Evolutionary conservation across 92 coral and sea anemone species (phyloP).

Genomic region (Parazoanthus swiftii): DNA sequence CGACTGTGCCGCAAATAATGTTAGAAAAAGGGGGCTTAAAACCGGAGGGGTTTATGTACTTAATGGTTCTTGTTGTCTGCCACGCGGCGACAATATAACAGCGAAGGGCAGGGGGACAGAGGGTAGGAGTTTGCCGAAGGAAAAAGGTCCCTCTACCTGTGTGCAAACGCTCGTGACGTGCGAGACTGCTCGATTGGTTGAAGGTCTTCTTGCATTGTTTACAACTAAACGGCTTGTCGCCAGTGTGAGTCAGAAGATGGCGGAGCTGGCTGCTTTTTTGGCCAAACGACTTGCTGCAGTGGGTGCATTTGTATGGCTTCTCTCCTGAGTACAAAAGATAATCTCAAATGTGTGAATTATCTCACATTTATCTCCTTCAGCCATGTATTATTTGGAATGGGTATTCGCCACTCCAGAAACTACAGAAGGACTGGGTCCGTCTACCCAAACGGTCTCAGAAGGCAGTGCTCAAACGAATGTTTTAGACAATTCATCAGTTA

Average conservation of each 20-base stretch:
- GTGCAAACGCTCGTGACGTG: constrained; percentile 7
- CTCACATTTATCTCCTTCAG: too few relatives aligned
- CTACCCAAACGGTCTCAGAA: too few relatives aligned
- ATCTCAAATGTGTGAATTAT: too few relatives aligned
- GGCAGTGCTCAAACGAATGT: too few relatives aligned
- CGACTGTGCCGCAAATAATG: background rate
- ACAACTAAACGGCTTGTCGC: constrained; percentile 15
- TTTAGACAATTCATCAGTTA: too few relatives aligned
- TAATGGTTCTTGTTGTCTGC: too few relatives aligned
- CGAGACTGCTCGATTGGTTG: constrained; percentile 36
- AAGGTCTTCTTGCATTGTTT: background rate
- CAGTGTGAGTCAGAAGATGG: constrained; percentile 24
- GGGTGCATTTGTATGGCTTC: constrained; percentile 33
- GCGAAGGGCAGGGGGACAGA: too few relatives aligned
- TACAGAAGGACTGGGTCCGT: too few relatives aligned
- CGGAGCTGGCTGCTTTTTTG: constrained; percentile 38
- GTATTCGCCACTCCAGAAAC: too few relatives aligned
- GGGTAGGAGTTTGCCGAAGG: background rate
- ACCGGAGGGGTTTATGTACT: background rate
- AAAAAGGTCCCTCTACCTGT: background rate
- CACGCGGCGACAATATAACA: too few relatives aligned
- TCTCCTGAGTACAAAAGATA: background rate
- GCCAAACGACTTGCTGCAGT: constrained; percentile 16
- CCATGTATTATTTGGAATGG: too few relatives aligned
- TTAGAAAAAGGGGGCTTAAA: too few relatives aligned